phyloP scores from a whole-genome alignment of 2,113 vertebrate genomes.

The Planiliza haematocheilus region DNA sequence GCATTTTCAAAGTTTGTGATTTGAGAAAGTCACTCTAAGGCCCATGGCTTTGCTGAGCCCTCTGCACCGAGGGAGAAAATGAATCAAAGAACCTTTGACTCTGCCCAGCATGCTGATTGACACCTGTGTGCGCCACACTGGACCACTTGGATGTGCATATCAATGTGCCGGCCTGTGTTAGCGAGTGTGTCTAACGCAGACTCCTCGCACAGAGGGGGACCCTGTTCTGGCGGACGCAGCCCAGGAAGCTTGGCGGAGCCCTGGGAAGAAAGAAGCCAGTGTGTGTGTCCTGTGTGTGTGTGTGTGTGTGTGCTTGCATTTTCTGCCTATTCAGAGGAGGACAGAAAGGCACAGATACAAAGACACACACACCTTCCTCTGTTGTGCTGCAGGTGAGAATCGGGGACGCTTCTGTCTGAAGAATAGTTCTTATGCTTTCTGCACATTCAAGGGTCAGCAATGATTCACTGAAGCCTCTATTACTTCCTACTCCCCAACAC shows the following conservation, averaged over 20 bases:
- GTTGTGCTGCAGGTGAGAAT: slow-evolving; percentile 57
- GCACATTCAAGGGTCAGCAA: slow-evolving; percentile 59
- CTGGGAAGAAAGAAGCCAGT: slow-evolving; percentile 74
- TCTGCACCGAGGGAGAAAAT: slow-evolving; percentile 17
- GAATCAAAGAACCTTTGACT: slow-evolving; percentile 69
- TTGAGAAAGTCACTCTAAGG: not conserved
- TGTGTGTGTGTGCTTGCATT: slow-evolving; percentile 18
- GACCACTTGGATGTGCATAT: slow-evolving; percentile 56
- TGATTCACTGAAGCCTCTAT: slow-evolving; percentile 19
- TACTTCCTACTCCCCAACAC: not conserved
- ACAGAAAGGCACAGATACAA: slow-evolving; percentile 22
- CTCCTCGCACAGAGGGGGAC: slow-evolving; percentile 68
- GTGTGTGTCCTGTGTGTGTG: slow-evolving; percentile 48
- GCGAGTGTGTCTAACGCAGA: slow-evolving; percentile 51
- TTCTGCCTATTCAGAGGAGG: slow-evolving; percentile 38
- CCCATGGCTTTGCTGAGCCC: slow-evolving; percentile 5
- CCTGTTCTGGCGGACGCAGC: slow-evolving; percentile 72
- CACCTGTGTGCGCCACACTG: slow-evolving; percentile 69
- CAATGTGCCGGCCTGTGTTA: slow-evolving; percentile 67
- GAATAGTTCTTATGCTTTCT: slow-evolving; percentile 39
- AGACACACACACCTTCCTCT: slow-evolving; percentile 36
- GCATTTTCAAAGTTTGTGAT: slow-evolving; percentile 22
- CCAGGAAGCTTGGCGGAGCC: slow-evolving; percentile 69
- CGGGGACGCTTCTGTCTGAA: slow-evolving; percentile 14
- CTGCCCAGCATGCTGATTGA: slow-evolving; percentile 73